Percentiles rank a stretch among this genome's conserved stretches.
These are phyloP conservation scores for Zalophus californianus DNA, from an alignment of 2,797 vertebrate genomes.

Conservation along the genomic window DNA sequence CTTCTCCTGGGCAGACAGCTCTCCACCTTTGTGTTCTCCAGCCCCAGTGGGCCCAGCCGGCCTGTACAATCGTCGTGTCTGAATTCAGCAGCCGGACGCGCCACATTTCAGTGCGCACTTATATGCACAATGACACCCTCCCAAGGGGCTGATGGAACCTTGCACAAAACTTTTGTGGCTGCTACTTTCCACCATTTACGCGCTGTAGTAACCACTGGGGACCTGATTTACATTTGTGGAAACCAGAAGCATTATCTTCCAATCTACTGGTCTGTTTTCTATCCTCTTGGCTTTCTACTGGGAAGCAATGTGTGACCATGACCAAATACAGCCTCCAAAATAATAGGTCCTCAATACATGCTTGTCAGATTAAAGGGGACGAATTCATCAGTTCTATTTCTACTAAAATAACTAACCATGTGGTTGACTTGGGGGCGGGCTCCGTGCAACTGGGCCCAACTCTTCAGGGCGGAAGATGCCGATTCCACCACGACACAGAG, in stretches of 20 bases:
- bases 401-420: not conserved
- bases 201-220: fast-evolving
- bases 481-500: not conserved
- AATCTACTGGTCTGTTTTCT: not conserved
- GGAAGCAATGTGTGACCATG: slow-evolving; percentile 1
- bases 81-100: slow-evolving; percentile 68
- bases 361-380: not conserved
- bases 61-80: fast-evolving
- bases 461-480: not conserved
- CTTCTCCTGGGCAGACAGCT: fast-evolving
- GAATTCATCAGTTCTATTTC: not conserved
- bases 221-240: not conserved
- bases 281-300: not conserved
- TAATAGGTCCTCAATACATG: not conserved
- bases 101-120: slow-evolving; percentile 14
- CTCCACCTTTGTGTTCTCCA: no score
- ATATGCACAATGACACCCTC: fast-evolving
- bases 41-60: fast-evolving
- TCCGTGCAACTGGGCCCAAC: fast-evolving
- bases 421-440: fast-evolving
- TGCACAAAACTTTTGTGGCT: not conserved
- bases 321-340: not conserved
- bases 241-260: not conserved
- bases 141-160: fast-evolving
- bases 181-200: fast-evolving